Evolutionary conservation across 2,888 invertebrate genomes (phyloP).

Genomic region (Eilema depressum): DNA sequence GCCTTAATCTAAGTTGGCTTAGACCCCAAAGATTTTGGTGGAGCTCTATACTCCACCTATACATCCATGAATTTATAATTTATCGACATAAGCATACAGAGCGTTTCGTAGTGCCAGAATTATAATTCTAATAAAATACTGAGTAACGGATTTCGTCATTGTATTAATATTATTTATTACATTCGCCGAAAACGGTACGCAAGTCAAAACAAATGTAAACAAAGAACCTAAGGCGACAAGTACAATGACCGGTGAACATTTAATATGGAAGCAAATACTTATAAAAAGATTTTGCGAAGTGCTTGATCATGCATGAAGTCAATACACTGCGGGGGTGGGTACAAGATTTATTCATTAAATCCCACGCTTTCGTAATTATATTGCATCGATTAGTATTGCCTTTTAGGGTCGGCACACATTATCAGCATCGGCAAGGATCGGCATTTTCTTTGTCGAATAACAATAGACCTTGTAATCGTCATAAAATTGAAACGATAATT

Average conservation of each 20-base stretch:
- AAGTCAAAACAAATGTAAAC: neutral
- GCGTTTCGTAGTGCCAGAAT: too few relatives aligned
- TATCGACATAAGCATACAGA: too few relatives aligned
- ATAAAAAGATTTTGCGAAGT: constrained; percentile 10
- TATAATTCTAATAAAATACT: too few relatives aligned
- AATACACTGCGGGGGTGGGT: constrained; percentile 52
- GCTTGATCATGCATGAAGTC: constrained; percentile 33
- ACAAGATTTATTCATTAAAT: constrained; percentile 30
- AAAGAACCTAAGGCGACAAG: constrained; percentile 7
- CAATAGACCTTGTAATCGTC: too few relatives aligned
- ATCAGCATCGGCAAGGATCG: too few relatives aligned
- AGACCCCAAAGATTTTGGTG: too few relatives aligned
- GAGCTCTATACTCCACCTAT: too few relatives aligned
- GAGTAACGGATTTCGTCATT: too few relatives aligned
- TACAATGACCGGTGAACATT: neutral
- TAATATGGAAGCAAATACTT: neutral
- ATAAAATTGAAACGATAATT: too few relatives aligned
- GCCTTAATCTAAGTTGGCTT: too few relatives aligned
- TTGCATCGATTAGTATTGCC: neutral
- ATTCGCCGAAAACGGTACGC: neutral
- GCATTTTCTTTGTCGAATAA: too few relatives aligned
- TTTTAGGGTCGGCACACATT: neutral
- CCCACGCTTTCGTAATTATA: constrained; percentile 28
- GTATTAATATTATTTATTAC: neutral
- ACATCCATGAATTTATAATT: too few relatives aligned